Evolutionary conservation across 2,888 invertebrate species (phyloP).

Genomic region (Pycnomerus fuliginosus): DNA sequence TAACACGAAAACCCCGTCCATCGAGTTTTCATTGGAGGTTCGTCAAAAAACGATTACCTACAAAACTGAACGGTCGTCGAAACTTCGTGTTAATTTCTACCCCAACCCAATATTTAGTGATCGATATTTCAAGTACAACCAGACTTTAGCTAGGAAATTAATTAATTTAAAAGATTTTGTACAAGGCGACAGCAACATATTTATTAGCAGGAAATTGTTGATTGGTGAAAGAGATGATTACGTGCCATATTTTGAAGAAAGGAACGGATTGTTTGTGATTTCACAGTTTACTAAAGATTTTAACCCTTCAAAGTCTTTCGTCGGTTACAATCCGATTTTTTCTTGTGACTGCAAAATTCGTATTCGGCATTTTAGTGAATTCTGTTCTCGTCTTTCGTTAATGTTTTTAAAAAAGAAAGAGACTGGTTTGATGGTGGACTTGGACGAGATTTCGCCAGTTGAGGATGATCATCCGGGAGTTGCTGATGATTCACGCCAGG

Average conservation of each 20-base stretch:
- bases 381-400: conserved; percentile 15
- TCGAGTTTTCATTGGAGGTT: too few species aligned
- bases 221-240: conserved; percentile 2
- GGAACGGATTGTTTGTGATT: conserved; percentile 9
- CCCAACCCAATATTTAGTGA: too few species aligned
- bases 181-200: conserved; percentile 31
- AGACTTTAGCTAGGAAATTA: conserved; percentile 29
- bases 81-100: too few species aligned
- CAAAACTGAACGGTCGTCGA: too few species aligned
- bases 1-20: too few species aligned
- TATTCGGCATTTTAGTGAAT: conserved; percentile 11
- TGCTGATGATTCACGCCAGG: conserved; percentile 9
- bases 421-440: conserved; percentile 31
- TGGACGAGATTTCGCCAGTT: conserved; percentile 48
- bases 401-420: too few species aligned
- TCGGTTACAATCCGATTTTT: conserved; percentile 11
- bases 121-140: conserved; percentile 39
- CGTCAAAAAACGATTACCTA: too few species aligned
- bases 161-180: conserved; percentile 28
- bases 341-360: conserved; percentile 2
- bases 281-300: conserved; percentile 13
- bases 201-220: conserved; percentile 6
- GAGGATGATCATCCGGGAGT: conserved; percentile 32
- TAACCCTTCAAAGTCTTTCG: conserved; percentile 15
- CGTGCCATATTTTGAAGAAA: conserved; percentile 15